These are phyloP conservation scores for Xanthorhoe spadicearia DNA, from an alignment of 2,888 invertebrate species.

Conservation along the genomic window DNA sequence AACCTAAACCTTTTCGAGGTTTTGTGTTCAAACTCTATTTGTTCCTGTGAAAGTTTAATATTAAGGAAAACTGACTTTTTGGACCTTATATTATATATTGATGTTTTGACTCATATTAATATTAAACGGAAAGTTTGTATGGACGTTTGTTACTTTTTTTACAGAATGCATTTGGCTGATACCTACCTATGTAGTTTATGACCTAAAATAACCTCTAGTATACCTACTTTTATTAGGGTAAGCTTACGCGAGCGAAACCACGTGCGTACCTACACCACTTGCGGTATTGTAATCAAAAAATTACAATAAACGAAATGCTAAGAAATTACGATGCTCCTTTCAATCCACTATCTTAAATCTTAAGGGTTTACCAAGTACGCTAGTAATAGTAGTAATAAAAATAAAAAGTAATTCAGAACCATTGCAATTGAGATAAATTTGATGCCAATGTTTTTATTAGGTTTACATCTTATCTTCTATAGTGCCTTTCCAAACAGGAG, in stretches of 20 bases:
- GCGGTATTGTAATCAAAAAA: too few species aligned
- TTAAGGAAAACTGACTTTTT: background rate
- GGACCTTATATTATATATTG: background rate
- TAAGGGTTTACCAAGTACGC: background rate
- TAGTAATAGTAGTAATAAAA: background rate
- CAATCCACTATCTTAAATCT: background rate
- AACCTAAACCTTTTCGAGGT: too few species aligned
- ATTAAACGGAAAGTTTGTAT: too few species aligned
- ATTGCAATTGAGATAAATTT: background rate
- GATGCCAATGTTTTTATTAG: constrained; percentile 16
- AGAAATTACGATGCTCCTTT: background rate
- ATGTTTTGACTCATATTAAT: too few species aligned
- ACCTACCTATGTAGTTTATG: too few species aligned
- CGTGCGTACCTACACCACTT: too few species aligned
- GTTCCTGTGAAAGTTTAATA: background rate
- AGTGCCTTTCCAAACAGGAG: constrained; percentile 53
- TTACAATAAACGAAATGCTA: too few species aligned
- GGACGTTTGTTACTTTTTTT: too few species aligned
- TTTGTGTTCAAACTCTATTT: background rate
- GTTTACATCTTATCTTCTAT: constrained; percentile 29
- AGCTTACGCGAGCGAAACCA: too few species aligned
- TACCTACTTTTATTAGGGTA: too few species aligned
- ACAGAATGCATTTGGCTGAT: too few species aligned
- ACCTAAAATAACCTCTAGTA: too few species aligned
- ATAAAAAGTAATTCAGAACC: background rate